A percentile compares a stretch with the other conserved stretches of the same genome.
phyloP scores from a whole-genome alignment of 2,797 vertebrate species.

The Halcyon leucocephala region DNA sequence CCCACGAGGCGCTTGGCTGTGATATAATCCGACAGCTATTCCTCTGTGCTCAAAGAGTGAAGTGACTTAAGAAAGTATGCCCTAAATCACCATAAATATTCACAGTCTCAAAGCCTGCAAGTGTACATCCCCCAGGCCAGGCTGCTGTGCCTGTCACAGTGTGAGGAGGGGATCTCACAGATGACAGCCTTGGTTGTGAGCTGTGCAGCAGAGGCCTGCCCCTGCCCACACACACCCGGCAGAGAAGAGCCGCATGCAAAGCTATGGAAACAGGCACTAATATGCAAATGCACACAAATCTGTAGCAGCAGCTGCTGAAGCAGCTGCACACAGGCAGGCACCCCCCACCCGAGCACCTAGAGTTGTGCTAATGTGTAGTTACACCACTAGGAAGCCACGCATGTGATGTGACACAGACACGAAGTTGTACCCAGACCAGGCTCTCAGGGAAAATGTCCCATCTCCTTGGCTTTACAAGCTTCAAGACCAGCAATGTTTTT shows the following conservation, averaged over 20 bases:
- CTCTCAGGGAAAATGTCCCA: background rate
- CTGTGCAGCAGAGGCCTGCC: background rate
- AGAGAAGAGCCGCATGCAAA: background rate
- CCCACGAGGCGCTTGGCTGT: accelerated
- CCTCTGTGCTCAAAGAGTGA: background rate
- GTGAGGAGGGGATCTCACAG: background rate
- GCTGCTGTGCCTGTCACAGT: accelerated
- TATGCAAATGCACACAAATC: background rate
- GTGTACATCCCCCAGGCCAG: background rate
- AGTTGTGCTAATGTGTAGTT: background rate
- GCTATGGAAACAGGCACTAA: background rate
- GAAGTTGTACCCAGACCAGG: background rate
- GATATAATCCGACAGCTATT: background rate
- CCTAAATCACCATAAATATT: background rate
- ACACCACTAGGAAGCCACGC: background rate
- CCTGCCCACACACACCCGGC: background rate
- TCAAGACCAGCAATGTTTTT: background rate
- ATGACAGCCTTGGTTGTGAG: background rate
- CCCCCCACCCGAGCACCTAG: background rate
- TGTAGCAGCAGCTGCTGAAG: background rate
- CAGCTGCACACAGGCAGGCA: background rate
- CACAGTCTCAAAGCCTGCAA: background rate
- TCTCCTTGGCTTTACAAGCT: background rate
- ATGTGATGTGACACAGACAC: background rate
- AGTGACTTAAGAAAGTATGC: background rate